Base-by-base conservation (phyloP, 2,797 vertebrate species). In the Thamnophis elegans region DNA sequence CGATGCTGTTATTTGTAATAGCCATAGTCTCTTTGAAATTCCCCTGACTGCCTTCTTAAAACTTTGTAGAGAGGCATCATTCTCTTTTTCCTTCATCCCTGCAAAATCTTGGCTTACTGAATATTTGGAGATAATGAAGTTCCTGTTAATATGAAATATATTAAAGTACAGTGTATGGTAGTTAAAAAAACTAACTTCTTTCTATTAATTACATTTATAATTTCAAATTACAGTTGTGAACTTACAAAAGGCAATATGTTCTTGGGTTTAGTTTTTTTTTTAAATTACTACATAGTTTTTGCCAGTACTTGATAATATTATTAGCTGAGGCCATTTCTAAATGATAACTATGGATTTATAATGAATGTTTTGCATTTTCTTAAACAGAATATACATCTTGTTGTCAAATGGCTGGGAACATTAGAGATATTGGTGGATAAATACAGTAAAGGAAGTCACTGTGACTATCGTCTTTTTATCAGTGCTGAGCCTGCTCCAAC, bases 381-480 rank as follows among this genome's bases (percentile, higher is more conserved):
- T 91, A 95, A 89, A 91, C 26, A 98, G 98, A 99, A 98, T 94
- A 97, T 99, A 62, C 98, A 98, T 96, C 97, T 99, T 89, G 97
- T 98, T 93, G 96, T 97, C 32, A 96, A 96, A 92, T 98, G 98
- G 98, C 96, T 99, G 90, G 96, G 96, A 87, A 97, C 93, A n/a
- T 96, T 99, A 88, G 98, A 98, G 93, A 97, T 97, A 90, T 96
- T 99, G 42, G 96, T 98, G 87, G 97, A 98, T 68, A 95, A 93
- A 20, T 95, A 96, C 47, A 97, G 96, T 10, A 94, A 90, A 56
- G 96, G 95, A 93, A 96, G 98, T 94, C 97, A 98, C 94, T 90
- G 94, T 85, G 96, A 98, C 96, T 98, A 97, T 95, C 95, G 95
- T 91, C 97, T 98, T 94, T 99, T 98, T 95, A 96, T 99, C 96